Evolutionary conservation across 2,797 vertebrate genomes (phyloP).

Genomic region (Acridotheres tristis): DNA sequence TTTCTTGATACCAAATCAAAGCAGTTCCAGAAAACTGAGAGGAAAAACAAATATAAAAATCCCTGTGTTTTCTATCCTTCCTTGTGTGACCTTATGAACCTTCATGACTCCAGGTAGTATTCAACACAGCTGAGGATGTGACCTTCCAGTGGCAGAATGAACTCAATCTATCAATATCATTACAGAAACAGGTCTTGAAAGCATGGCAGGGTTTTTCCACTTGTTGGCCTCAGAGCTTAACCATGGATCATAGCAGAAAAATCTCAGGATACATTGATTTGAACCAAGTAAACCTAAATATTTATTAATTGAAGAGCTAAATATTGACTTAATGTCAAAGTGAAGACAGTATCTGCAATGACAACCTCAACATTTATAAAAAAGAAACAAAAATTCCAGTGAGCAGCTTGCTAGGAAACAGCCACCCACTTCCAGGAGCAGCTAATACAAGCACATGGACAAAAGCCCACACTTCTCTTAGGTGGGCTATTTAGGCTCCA

Average conservation of each 20-base stretch:
- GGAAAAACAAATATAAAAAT: not conserved
- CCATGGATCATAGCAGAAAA: not conserved
- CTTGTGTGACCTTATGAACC: not conserved
- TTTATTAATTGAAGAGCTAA: constrained; percentile 37
- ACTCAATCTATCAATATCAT: not conserved
- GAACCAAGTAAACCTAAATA: not conserved
- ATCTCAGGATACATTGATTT: not conserved
- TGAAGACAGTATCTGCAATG: not conserved
- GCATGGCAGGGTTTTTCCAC: not conserved
- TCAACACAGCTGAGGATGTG: not conserved
- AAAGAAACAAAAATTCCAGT: not conserved
- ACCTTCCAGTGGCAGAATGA: not conserved
- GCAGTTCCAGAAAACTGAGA: not conserved
- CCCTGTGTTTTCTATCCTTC: not conserved
- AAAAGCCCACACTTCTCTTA: not conserved
- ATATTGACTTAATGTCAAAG: constrained; percentile 12
- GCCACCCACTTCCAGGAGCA: not conserved
- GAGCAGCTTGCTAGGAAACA: not conserved
- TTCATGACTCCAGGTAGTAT: not conserved
- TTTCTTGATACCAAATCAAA: not conserved
- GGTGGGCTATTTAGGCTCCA: not conserved
- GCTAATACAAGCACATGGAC: not conserved
- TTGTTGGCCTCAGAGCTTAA: not conserved
- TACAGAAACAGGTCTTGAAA: not conserved
- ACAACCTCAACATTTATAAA: not conserved